Evolutionary conservation across 35 echinoderm and acorn worm genomes (phyloP).

Genomic region (Lytechinus pictus): DNA sequence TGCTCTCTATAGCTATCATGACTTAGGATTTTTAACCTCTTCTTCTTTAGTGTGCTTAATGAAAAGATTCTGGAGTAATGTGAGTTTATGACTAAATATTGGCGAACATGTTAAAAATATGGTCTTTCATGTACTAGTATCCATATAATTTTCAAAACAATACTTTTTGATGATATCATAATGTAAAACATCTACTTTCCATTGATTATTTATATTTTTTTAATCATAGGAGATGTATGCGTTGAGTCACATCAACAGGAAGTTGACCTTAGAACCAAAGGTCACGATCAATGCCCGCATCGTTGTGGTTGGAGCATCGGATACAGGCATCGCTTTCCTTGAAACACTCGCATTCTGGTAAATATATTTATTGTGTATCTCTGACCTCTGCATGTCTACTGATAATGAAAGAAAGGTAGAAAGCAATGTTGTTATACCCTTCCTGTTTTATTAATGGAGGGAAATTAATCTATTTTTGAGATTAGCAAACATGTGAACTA

Average conservation of each 20-base stretch:
- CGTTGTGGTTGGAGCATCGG: constrained; percentile 94
- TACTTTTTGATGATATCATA: not conserved
- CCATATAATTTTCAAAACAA: not conserved
- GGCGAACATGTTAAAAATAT: not conserved
- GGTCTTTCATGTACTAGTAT: not conserved
- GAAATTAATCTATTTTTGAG: no score
- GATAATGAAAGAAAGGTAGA: no score
- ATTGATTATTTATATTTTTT: constrained; percentile 13
- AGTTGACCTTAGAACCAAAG: constrained; percentile 96
- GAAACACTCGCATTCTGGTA: constrained; percentile 95
- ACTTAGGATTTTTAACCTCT: no score
- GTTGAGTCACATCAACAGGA: constrained; percentile 94
- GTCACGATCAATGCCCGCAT: constrained; percentile 97
- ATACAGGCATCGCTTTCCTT: constrained; percentile 89
- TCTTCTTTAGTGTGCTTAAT: no score
- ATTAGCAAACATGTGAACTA: no score
- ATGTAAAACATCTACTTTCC: not conserved
- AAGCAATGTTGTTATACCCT: no score
- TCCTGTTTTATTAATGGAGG: no score
- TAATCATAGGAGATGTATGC: constrained; percentile 86
- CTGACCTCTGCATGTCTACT: no score
- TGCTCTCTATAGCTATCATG: no score
- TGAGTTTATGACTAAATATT: no score
- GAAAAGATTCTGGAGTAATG: no score
- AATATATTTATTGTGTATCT: not conserved